Evolutionary conservation across 2,797 vertebrate species (phyloP), one percentile per base, ranked within the genome.

Genomic region (Cyprinella venusta): DNA sequence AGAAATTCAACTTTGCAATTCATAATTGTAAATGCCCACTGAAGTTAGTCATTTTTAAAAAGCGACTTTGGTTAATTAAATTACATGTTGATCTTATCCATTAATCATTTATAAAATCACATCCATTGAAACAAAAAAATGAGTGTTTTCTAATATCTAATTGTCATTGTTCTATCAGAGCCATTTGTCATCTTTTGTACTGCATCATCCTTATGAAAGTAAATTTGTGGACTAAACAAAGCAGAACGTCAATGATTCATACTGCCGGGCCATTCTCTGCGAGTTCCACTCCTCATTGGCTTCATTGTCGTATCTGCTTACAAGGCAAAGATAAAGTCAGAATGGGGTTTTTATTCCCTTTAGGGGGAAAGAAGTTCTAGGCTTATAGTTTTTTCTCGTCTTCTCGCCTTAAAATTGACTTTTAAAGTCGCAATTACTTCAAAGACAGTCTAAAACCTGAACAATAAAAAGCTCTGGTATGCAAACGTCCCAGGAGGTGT

Each of bases 321-420:
- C 82, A 82, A 82, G 76, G 76, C 85, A 86, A 83, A 86, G 80
- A 69, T 79, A 80, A 76, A 79, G 76, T 63, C 36, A 63, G 70
- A 77, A 86, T 74, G 30, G 75, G 59, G 79, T 80, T 76, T 74
- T 10, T 63, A n/a, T 80, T 82, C 54, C 56, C 75, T 63, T 63
- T 15, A 54, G 65, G 85, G 70, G 26, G 61, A 30, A 79, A 36
- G 5, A 80, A 50, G 12, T 18, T 40, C 10, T 79, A 13, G n/a
- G 54, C 52, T 77, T 83, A 83, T 70, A 24, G 19, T 70, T 69
- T 50, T 52, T 70, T 64, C 40, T 40, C 72, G 45, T 61, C 45
- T 40, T 76, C 56, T 71, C 12, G n/a, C 61, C 42, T 77, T 80
- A 74, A 76, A 80, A 63, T 65, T 30, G 40, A 56, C 12, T 26